A percentile compares a stretch with the other conserved stretches of the same genome.
Evolutionary conservation across 2,797 vertebrate species (phyloP).

Genomic region (Platalea minor): DNA sequence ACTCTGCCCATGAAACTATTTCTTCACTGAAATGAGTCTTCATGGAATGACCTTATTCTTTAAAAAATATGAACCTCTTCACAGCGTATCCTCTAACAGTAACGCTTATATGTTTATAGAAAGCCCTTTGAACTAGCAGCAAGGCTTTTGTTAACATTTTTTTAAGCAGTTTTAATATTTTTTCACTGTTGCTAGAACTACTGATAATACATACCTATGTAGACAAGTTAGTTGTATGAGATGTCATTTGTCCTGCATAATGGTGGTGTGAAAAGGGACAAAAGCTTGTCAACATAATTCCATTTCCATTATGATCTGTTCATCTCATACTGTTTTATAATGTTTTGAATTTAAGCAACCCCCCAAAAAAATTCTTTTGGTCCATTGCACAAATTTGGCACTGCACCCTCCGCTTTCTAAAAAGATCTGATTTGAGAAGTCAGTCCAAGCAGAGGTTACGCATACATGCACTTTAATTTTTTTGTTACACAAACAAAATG

Average conservation of each 20-base stretch:
- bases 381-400: not conserved
- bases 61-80: not conserved
- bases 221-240: not conserved
- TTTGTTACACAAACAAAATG: not conserved
- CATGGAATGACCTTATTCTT: not conserved
- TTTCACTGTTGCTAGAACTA: not conserved
- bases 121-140: not conserved
- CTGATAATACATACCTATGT: not conserved
- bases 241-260: not conserved
- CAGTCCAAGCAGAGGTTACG: not conserved
- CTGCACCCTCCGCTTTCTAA: not conserved
- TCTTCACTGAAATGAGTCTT: not conserved
- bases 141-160: not conserved
- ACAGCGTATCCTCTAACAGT: not conserved
- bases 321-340: not conserved
- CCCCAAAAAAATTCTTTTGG: accelerated
- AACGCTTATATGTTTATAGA: not conserved
- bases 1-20: not conserved
- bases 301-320: not conserved
- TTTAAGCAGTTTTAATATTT: not conserved
- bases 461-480: not conserved
- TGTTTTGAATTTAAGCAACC: not conserved
- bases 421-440: not conserved
- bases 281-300: not conserved
- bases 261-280: not conserved